Conservation (phyloP, 2,797 vertebrate genomes). For the Notolepis coatsorum region DNA sequence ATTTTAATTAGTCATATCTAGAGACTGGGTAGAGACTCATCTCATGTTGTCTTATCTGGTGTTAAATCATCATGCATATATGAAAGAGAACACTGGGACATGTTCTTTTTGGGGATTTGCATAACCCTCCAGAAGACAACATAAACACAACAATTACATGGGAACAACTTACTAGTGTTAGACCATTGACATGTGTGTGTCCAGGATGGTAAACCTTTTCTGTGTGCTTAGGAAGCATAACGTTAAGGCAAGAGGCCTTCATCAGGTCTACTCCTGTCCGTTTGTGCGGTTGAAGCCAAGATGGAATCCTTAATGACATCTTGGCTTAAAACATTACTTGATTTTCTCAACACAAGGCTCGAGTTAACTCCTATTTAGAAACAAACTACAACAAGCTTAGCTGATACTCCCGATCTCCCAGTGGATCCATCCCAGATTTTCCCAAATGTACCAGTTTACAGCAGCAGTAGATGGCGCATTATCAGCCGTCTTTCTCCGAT, state of each 20-base stretch:
- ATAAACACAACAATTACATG: constrained; percentile 20
- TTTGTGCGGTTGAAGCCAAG: constrained; percentile 13
- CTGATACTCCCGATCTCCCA: too few species aligned
- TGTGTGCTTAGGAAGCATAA: constrained; percentile 45
- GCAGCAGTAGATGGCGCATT: too few species aligned
- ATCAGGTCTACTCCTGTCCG: constrained; percentile 10
- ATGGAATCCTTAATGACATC: constrained; percentile 6
- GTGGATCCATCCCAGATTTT: too few species aligned
- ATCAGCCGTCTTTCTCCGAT: too few species aligned
- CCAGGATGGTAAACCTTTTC: constrained; percentile 32
- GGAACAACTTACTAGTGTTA: constrained; percentile 40
- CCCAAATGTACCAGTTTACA: too few species aligned
- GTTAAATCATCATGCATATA: constrained; percentile 16
- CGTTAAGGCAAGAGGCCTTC: constrained; percentile 44
- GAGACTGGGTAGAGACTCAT: too few species aligned
- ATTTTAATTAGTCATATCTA: too few species aligned
- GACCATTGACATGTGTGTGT: constrained; percentile 39
- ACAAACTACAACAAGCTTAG: too few species aligned
- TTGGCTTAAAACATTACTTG: too few species aligned
- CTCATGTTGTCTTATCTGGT: neutral
- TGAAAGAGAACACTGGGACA: constrained; percentile 8
- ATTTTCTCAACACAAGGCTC: too few species aligned
- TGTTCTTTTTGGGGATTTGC: constrained; percentile 20
- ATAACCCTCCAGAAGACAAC: constrained; percentile 7
- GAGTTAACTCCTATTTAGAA: too few species aligned